phyloP scores from a whole-genome alignment of 1,140 invertebrate species.

The Uloborus diversus region DNA sequence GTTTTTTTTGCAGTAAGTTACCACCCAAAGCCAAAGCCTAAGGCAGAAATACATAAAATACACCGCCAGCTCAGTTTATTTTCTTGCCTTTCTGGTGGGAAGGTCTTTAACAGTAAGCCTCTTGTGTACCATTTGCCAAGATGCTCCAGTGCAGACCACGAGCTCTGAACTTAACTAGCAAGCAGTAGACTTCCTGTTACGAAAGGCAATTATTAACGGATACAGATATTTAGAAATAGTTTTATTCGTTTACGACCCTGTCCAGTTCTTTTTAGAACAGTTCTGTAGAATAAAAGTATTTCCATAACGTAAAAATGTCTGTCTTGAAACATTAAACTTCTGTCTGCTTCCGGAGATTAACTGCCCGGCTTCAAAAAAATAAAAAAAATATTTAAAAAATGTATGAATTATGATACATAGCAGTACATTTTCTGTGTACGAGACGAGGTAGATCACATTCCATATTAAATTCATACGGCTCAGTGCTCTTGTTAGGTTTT shows the following conservation, averaged over 20 bases:
- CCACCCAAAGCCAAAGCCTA: background rate
- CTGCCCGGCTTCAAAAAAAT: too few relatives aligned
- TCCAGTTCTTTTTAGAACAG: background rate
- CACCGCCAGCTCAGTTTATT: background rate
- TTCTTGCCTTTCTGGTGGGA: background rate
- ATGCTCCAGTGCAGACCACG: background rate
- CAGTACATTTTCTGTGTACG: too few relatives aligned
- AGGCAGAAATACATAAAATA: background rate
- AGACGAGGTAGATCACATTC: too few relatives aligned
- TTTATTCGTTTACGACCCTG: background rate
- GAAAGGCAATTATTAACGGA: background rate
- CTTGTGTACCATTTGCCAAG: background rate
- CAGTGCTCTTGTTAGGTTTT: too few relatives aligned
- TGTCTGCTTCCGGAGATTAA: too few relatives aligned
- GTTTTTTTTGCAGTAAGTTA: background rate
- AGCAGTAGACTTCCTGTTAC: background rate
- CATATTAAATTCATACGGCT: too few relatives aligned
- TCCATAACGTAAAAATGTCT: background rate
- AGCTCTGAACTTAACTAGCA: background rate
- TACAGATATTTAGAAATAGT: background rate
- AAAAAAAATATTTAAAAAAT: too few relatives aligned
- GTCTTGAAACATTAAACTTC: background rate
- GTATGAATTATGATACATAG: too few relatives aligned
- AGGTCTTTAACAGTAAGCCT: background rate
- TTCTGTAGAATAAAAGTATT: background rate